A percentile compares a stretch with the other conserved stretches of the same genome.
Evolutionary conservation across 2,113 vertebrate genomes (phyloP).

Genomic region (Phrynocephalus versicolor): DNA sequence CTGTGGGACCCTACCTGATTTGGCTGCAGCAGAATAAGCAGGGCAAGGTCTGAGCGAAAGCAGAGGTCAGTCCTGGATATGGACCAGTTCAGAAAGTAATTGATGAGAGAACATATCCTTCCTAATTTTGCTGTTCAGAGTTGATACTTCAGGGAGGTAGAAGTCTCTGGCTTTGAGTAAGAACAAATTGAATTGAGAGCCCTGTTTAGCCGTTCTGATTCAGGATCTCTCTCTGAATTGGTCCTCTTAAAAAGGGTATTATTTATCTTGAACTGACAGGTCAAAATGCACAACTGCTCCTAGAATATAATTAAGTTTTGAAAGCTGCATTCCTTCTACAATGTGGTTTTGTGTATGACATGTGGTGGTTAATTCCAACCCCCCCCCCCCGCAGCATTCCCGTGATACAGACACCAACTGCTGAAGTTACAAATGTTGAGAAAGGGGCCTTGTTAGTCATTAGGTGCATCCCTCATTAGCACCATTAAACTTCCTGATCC

Average conservation of each 20-base stretch:
- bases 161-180: background rate
- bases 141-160: too few species aligned
- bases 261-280: too few species aligned
- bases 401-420: background rate
- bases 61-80: background rate
- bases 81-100: background rate
- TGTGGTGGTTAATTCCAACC: too few species aligned
- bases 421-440: background rate
- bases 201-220: background rate
- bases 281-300: background rate
- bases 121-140: too few species aligned
- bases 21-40: background rate
- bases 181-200: background rate
- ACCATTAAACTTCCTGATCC: background rate
- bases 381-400: background rate
- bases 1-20: too few species aligned
- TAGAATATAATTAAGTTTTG: background rate
- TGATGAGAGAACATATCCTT: background rate
- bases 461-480: too few species aligned
- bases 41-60: background rate
- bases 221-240: background rate
- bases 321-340: too few species aligned
- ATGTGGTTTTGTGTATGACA: background rate
- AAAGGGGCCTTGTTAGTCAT: background rate
- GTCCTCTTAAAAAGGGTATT: background rate